These are phyloP conservation scores for Cephus rjabovi DNA, from an alignment of 2,888 invertebrate genomes.

Conservation along the genomic window DNA sequence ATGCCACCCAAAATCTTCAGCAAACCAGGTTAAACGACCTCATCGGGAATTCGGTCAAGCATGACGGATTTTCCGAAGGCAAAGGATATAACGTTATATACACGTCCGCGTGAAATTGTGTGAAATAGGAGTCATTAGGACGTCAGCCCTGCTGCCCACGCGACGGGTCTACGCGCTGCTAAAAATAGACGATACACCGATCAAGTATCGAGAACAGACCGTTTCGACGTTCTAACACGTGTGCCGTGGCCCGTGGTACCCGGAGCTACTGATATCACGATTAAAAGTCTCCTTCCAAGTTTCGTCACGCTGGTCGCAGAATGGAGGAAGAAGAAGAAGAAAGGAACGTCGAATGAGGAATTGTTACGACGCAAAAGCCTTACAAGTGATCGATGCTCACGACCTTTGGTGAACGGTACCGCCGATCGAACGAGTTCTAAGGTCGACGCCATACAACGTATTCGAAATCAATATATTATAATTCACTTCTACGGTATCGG, in stretches of 20 bases:
- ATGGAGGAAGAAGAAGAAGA: not conserved
- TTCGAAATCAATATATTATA: not conserved
- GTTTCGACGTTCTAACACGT: conserved; percentile 20
- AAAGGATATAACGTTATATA: not conserved
- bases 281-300: not conserved
- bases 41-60: not conserved
- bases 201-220: conserved; percentile 50
- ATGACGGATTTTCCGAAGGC: not conserved
- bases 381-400: not conserved
- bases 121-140: conserved; percentile 37
- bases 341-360: not conserved
- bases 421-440: not conserved
- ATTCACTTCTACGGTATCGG: not conserved
- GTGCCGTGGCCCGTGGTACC: conserved; percentile 4
- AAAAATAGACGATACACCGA: conserved; percentile 53
- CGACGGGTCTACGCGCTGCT: conserved; percentile 43
- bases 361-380: not conserved
- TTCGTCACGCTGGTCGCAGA: not conserved
- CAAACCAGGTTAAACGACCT: not conserved
- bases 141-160: conserved; percentile 40
- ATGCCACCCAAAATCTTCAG: not conserved
- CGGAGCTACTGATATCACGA: not conserved
- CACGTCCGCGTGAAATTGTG: conserved; percentile 7
- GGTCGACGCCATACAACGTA: not conserved
- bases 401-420: not conserved